Evolutionary conservation across 2,797 vertebrate species (phyloP), one percentile per base, ranked within the genome.

Genomic region (Anguilla pacifica): DNA sequence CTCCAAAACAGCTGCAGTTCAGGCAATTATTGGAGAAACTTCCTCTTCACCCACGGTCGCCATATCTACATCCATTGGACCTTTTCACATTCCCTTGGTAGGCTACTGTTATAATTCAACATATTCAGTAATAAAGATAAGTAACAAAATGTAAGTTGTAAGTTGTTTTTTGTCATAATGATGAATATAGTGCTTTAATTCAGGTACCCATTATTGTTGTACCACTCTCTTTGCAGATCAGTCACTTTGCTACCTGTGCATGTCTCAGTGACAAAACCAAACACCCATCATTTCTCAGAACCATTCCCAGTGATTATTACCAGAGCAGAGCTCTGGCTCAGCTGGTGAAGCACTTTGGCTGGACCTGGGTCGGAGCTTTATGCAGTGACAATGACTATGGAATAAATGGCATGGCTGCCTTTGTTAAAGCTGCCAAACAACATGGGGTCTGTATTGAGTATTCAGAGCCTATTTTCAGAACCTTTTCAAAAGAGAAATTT

Each of bases 281-380:
- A 89, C 95, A 95, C 77, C 95, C 95, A 1, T 94, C 96, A 83
- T 96, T 96, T 89, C 93, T 96, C 88, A 93, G 96, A 91, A 96
- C 96, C 55, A 94, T 96, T 85, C 93, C 96, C 55, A 96, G 95
- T 90, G 95, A 96, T 88, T 93, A 94, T 67, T 94, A 95, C 82
- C 96, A 96, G 91, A 95, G 95, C 92, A 94, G 94, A 93, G 95
- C 92, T 0, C 89, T 96, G n/a, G 96, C 95, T 28, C 93, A 95
- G 43, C 81, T 96, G 81, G 95, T 96, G 22, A 95, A 92, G 31
- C 43, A 95, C 87, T 96, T 96, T 92, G 95, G 95, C 2, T 96
- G 96, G 96, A 96, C 94, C 2, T 96, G 95, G 95, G 93, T 96
- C 74, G 96, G 96, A 77, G 94, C 95, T 2, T 89, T 96, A 1